Base-by-base conservation (phyloP, 2,888 invertebrate species). In the Drosophila birchii region DNA sequence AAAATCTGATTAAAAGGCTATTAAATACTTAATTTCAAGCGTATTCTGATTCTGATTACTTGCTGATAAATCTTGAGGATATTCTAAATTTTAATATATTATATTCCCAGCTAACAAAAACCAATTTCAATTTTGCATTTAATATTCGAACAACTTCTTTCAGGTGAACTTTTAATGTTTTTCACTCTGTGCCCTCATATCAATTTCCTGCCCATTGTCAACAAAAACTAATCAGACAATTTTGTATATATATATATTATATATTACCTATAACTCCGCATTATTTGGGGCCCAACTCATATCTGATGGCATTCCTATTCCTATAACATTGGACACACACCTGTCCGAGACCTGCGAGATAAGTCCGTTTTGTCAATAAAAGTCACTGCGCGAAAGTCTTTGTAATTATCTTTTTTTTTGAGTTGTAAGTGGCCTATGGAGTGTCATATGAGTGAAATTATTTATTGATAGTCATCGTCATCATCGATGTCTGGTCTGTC, bases 161-260 rank as follows among this genome's bases (percentile, higher is more conserved):
- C 12, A 9, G n/a, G 36, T 2, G 7, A 18, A 32, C 12, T 4
- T 2, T 1, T 5, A 20, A 32, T 47, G 9, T 34, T 51, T 36
- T 47, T 3, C 12, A 12, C 44, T 18, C 29, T 23, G 5, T 11
- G n/a, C 1, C 20, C 5, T 18, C 47, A 32, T 49, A 63, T 63
- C 63, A 60, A 60, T 63, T 63, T 63, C 47, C 60, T 60, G 63
- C 60, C 63, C 63, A 63, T 12, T 38, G 63, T 63, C 60, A 63
- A 63, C 60, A 60, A 63, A 63, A 63, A 47, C 60, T 60, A 60
- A 63, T 63, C 63, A 63, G 60, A 12, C 38, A 34, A 63, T 36
- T 44, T n/a, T 54, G 47, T 44, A 56, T 36, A 20, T 44, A 16
- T 18, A 41, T 34, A 12, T 9, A 9, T 44, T 44, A 16, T 23